phyloP scores from a whole-genome alignment of 2,113 vertebrate species.

The Lamprotornis superbus region DNA sequence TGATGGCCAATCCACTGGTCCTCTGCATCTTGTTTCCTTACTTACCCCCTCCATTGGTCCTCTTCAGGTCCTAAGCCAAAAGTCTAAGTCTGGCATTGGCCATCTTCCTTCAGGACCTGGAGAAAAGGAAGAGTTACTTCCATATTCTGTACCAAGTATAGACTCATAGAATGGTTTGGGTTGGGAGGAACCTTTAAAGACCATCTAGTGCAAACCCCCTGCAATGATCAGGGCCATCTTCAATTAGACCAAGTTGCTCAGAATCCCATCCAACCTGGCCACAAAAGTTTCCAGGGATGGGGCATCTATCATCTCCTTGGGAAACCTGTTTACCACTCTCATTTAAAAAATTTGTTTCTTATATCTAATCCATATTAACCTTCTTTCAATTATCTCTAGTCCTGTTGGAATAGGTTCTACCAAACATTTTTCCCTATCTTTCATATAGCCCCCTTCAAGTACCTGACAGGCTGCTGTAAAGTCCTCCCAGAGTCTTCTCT shows the following conservation, averaged over 20 bases:
- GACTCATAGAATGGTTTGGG: not conserved
- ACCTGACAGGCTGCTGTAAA: not conserved
- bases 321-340: not conserved
- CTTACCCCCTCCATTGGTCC: rapidly evolving
- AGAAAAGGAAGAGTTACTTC: not conserved
- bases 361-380: not conserved
- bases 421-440: not conserved
- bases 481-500: not conserved
- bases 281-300: not conserved
- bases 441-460: not conserved
- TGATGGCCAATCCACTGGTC: not conserved
- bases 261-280: not conserved
- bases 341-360: not conserved
- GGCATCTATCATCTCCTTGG: not conserved
- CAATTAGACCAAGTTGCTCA: not conserved
- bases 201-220: too few relatives aligned
- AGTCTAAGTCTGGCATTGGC: not conserved
- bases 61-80: not conserved
- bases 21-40: not conserved
- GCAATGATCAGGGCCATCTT: not conserved
- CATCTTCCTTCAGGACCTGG: not conserved
- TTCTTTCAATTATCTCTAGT: not conserved
- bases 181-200: not conserved
- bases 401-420: not conserved
- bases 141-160: not conserved